Base-by-base conservation (phyloP, 2,888 invertebrate genomes). In the Nipponacmea schrenckii region DNA sequence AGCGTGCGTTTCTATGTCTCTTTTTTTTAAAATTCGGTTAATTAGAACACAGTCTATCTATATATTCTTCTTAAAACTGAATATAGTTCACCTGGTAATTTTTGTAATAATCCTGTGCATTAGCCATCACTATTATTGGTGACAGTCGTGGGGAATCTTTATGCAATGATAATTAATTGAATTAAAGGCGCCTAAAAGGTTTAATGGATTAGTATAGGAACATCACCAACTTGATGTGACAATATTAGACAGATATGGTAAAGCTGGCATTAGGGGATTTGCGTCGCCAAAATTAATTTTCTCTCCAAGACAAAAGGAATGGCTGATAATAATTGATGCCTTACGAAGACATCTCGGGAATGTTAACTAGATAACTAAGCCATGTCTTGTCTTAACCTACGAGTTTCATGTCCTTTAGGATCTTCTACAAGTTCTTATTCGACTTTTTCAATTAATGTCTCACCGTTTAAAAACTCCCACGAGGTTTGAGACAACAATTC, bases 361-460 rank as follows among this genome's bases (percentile, higher is more conserved):
- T 56, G 56, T 56, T 56, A 56, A 56, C 56, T 56, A 56, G 56
- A 56, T 56, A 56, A 56, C 20, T 24, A 56, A 56, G 24, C 56
- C 20, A 24, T 7, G 39, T 39, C 39, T 39, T 39, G 39, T 39
- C 39, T 39, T 39, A 39, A 39, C 39, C 39, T 39, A 39, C 39
- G 39, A 39, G 39, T 39, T 39, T 39, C 39, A 39, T 39, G 39
- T 39, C 39, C 39, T 39, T 39, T 39, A 39, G 39, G 39, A 39
- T 39, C 39, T 39, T 39, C 39, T 39, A 39, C 39, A 39, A 39
- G 39, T 39, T 39, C 39, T 39, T 39, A 39, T 39, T 24, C 56
- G 56, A 56, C 56, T 24, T 56, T 56, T 56, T 14, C 56, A 56
- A 56, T 56, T 56, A 56, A 24, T 56, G 56, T 24, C 24, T 56